A percentile compares a stretch with the other conserved stretches of the same genome.
Conservation (phyloP, 2,113 vertebrate species). For the Melanotaenia duboulayi region DNA sequence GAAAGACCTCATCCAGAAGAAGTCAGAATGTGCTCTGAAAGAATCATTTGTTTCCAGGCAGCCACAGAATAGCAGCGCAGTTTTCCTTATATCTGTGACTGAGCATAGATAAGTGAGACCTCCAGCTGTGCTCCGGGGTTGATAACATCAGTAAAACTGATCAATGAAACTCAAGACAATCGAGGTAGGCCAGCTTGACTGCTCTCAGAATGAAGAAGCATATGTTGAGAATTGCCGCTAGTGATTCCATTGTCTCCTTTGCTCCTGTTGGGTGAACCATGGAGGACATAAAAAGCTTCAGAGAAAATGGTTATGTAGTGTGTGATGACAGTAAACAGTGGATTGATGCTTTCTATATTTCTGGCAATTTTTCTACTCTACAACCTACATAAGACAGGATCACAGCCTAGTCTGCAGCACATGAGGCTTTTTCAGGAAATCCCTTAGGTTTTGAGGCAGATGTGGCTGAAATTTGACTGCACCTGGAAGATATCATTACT, state of each 20-base stretch:
- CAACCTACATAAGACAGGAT: background rate
- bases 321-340: background rate
- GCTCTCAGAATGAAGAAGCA: background rate
- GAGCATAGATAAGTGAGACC: background rate
- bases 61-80: no score
- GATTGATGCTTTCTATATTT: background rate
- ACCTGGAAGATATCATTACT: background rate
- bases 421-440: background rate
- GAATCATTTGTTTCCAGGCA: background rate
- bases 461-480: background rate
- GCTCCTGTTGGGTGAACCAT: background rate
- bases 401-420: background rate
- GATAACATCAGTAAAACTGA: background rate
- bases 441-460: no score
- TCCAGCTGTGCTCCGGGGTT: background rate
- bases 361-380: background rate
- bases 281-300: background rate
- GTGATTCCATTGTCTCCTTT: background rate
- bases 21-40: background rate
- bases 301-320: background rate
- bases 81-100: no score
- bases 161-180: background rate
- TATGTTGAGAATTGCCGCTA: background rate
- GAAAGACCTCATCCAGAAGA: background rate
- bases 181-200: background rate